Percentiles rank a stretch among this genome's conserved stretches.
Evolutionary conservation across 1,140 invertebrate genomes (phyloP).

Genomic region (Araneus ventricosus): DNA sequence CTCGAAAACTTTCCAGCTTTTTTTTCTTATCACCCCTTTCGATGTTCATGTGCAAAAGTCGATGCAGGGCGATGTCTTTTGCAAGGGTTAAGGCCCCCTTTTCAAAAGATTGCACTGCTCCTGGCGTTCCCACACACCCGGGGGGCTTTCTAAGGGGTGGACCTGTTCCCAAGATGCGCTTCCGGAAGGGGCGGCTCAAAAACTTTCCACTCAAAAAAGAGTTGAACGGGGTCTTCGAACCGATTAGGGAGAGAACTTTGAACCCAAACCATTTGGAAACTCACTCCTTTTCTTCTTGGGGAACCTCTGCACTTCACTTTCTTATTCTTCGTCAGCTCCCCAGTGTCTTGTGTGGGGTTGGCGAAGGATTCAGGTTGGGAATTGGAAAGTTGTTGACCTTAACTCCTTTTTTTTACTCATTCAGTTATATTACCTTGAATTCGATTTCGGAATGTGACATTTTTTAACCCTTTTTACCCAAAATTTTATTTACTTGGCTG

Average conservation of each 20-base stretch:
- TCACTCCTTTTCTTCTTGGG: conserved; percentile 34
- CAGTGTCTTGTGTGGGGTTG: neutral
- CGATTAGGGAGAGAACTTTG: conserved; percentile 57
- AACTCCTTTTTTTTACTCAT: neutral
- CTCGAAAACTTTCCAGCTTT: neutral
- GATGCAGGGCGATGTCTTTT: conserved; percentile 18
- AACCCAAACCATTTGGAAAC: conserved; percentile 55
- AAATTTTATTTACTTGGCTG: neutral
- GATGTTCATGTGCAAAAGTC: conserved; percentile 32
- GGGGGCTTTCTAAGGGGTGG: conserved; percentile 23
- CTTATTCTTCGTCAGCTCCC: conserved; percentile 14
- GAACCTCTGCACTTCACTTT: neutral
- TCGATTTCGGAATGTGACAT: neutral
- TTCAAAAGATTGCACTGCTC: conserved; percentile 59
- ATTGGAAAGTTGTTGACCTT: neutral
- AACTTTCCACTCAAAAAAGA: conserved; percentile 57
- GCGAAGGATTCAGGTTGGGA: neutral
- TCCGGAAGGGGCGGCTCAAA: conserved; percentile 61
- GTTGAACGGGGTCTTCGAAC: conserved; percentile 65
- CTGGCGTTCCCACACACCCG: conserved; percentile 60
- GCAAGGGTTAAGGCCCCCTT: conserved; percentile 60
- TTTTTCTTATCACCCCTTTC: conserved; percentile 1
- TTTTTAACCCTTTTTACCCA: neutral
- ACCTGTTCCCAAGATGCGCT: conserved; percentile 73
- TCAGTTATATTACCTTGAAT: neutral